Base-by-base conservation (phyloP, 2,888 invertebrate species). In the Stegana nigrithorax region DNA sequence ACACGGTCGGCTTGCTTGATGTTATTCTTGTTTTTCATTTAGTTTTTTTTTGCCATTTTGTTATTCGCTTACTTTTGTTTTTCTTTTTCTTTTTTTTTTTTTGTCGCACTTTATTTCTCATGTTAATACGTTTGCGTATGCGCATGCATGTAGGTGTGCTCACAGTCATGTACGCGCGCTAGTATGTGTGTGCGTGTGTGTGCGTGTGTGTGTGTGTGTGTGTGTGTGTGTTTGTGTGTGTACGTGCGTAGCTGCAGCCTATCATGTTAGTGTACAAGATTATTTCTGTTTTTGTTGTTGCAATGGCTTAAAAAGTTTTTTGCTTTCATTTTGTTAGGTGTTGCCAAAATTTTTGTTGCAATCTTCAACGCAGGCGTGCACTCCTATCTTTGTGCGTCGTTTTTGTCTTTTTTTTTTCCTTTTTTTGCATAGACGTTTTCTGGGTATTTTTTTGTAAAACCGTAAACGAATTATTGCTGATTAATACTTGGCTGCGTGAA, bases 191-290 rank as follows among this genome's bases (percentile, higher is more conserved):
- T 56, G 44, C 26, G 55, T 25, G 39, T 60, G 25, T 56, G 23
- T 32, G 8, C 42, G 23, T 57, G 10, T 27, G 23, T 44, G 12
- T 39, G 17, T 39, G 5, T 67, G 45, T 32, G 45, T 60, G 56
- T 45, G 59, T 21, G 61, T 58, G 57, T 63, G 45, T 36, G 58
- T 66, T 19, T 51, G 45, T 36, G n/a, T 42, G 57, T 45, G 59
- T 50, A 26, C 29, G 57, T 47, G 45, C 47, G 21, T 19, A 14
- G 12, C 17, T 58, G 50, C 75, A 77, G 80, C 75, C 76, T 80
- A 76, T 76, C 76, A 70, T 76, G 78, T 80, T 78, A 78, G 76
- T 78, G 78, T 73, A 71, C 64, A 45, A 27, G 29, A 47, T 59
- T 12, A 26, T 17, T 67, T 61, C 65, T 65, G 65, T 67, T 64